Percentiles rank a stretch among this genome's conserved stretches.
Conservation (phyloP, 2,888 invertebrate species). For the Drosophila cracens region DNA sequence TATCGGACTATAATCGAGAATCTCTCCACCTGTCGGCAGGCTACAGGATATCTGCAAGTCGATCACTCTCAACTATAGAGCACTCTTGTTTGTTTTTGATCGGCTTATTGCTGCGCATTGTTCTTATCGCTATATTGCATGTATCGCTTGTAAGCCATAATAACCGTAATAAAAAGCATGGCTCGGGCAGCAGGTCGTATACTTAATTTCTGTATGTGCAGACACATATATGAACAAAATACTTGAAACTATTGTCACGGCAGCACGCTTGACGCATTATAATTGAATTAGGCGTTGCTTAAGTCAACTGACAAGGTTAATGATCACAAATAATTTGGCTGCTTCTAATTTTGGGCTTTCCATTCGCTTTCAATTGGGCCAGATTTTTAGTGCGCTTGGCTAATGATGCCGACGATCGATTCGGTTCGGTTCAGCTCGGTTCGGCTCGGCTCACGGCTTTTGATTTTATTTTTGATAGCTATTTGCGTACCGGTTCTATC, state of each 20-base stretch:
- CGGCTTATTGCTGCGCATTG: conserved; percentile 25
- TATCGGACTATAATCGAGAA: neutral
- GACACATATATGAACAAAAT: conserved; percentile 15
- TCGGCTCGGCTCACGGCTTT: conserved; percentile 61
- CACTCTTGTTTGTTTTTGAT: conserved; percentile 1
- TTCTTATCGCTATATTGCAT: conserved; percentile 39
- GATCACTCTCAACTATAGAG: neutral
- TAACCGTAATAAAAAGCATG: conserved; percentile 2
- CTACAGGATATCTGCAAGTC: neutral
- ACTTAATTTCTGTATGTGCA: conserved; percentile 17
- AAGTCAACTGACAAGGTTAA: conserved; percentile 36
- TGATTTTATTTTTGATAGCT: conserved; percentile 49
- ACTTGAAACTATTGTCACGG: conserved; percentile 35
- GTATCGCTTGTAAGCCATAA: conserved; percentile 31
- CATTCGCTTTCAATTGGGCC: conserved; percentile 20
- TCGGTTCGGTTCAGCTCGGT: conserved; percentile 38
- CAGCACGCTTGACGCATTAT: conserved; percentile 24
- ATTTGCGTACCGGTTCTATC: conserved; percentile 30
- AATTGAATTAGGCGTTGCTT: conserved; percentile 33
- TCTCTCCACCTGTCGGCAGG: neutral
- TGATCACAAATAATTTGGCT: neutral
- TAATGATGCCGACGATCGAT: conserved; percentile 47
- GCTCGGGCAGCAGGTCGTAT: conserved; percentile 55
- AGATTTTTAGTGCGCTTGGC: conserved; percentile 44
- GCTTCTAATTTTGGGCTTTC: conserved; percentile 8